phyloP scores from a whole-genome alignment of 2,113 vertebrate genomes.

The Pluvialis apricaria region DNA sequence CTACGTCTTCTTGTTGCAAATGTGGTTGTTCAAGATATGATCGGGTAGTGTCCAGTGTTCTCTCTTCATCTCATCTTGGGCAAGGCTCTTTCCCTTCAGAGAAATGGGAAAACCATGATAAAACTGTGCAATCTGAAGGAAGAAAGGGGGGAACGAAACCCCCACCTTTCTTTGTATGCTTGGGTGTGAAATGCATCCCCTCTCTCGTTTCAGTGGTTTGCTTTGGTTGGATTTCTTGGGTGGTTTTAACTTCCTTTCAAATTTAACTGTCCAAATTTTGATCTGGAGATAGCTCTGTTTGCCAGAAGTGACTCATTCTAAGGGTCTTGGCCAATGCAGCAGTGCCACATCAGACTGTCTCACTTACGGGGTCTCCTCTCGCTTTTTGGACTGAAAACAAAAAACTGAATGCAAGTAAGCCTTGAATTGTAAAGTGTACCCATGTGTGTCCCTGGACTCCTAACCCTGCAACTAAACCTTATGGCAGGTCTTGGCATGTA shows the following conservation, averaged over 20 bases:
- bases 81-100: not conserved
- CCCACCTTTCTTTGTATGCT: not conserved
- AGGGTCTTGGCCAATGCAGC: not conserved
- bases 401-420: not conserved
- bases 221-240: not conserved
- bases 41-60: not conserved
- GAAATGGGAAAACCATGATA: not conserved
- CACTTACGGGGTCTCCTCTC: fast-evolving
- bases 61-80: not conserved
- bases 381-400: not conserved
- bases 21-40: fast-evolving
- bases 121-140: not conserved
- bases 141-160: not conserved
- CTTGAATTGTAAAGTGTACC: not conserved
- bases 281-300: not conserved
- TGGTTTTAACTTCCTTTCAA: not conserved
- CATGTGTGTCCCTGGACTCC: not conserved
- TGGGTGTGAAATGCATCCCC: not conserved
- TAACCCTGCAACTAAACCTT: not conserved
- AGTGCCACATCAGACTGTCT: not conserved
- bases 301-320: not conserved
- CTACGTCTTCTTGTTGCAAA: not conserved
- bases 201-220: not conserved
- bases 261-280: not conserved
- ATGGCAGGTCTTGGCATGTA: not conserved